These are phyloP conservation scores for Cephalophus harveyi DNA, from an alignment of 2,113 vertebrate species.

Conservation along the genomic window DNA sequence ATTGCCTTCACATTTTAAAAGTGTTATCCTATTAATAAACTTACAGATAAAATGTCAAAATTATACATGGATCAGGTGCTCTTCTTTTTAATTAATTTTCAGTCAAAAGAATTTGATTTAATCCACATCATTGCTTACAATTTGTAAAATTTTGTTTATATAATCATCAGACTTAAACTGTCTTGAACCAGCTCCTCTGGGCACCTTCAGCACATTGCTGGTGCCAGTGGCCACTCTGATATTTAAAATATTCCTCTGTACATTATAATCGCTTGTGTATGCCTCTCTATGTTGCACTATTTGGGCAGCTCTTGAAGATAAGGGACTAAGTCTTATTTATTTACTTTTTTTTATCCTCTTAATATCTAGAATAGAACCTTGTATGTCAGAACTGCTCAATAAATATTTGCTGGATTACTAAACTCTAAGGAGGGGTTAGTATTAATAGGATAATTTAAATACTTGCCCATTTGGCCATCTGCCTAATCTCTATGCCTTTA, in stretches of 20 bases:
- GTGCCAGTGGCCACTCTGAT: neutral
- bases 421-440: neutral
- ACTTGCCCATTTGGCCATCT: neutral
- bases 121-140: constrained; percentile 5
- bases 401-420: constrained; percentile 18
- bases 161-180: constrained; percentile 6
- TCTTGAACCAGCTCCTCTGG: neutral
- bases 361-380: neutral
- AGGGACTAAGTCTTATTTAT: neutral
- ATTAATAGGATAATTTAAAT: constrained; percentile 12
- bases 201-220: neutral
- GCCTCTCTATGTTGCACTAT: neutral
- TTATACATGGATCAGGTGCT: constrained; percentile 11
- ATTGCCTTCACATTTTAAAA: constrained; percentile 32
- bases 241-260: neutral
- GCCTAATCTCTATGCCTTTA: neutral
- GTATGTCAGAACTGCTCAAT: neutral
- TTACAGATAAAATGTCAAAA: constrained; percentile 55
- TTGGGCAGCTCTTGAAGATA: neutral
- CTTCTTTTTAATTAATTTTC: constrained; percentile 55
- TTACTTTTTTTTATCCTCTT: neutral
- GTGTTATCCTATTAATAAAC: neutral
- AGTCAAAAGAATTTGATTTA: constrained; percentile 47
- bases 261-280: neutral
- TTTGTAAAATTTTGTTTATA: constrained; percentile 26